These are phyloP conservation scores for Coreius guichenoti DNA, from an alignment of 2,797 vertebrate species.

Conservation along the genomic window DNA sequence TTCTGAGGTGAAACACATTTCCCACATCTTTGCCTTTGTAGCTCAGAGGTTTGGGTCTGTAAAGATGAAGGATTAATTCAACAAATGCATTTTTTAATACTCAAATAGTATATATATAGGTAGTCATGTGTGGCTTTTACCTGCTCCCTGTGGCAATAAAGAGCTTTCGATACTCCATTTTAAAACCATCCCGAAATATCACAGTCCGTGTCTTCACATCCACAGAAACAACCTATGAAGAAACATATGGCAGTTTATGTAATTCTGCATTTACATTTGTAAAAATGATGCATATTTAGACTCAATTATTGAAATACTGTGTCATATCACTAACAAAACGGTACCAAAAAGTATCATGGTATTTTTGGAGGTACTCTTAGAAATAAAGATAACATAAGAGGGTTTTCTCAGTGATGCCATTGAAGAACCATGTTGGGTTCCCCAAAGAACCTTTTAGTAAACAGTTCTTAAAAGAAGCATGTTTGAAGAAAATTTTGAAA, in stretches of 20 bases:
- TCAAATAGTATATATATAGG: not conserved
- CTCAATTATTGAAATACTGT: not conserved
- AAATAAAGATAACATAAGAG: not conserved
- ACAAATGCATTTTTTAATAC: not conserved
- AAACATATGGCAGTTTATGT: not conserved
- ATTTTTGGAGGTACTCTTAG: not conserved
- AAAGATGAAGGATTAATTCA: not conserved
- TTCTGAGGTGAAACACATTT: constrained; percentile 92
- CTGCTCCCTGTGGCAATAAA: constrained; percentile 94
- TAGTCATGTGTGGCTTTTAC: constrained; percentile 68
- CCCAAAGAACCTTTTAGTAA: not conserved
- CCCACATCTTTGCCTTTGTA: constrained; percentile 93
- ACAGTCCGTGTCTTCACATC: constrained; percentile 90
- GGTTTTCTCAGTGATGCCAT: not conserved
- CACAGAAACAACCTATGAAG: constrained; percentile 86
- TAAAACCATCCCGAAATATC: constrained; percentile 91
- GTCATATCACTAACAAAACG: not conserved
- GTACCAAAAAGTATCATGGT: not conserved
- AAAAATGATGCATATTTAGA: not conserved
- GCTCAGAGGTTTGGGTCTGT: constrained; percentile 89
- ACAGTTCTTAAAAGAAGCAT: not conserved
- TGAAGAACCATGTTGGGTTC: not conserved
- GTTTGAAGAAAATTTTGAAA: no score
- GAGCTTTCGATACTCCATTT: constrained; percentile 96
- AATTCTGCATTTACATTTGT: not conserved